A percentile compares a stretch with the other conserved stretches of the same genome.
These are phyloP conservation scores for Acanthacorydalis orientalis DNA, from an alignment of 2,888 invertebrate species.

Conservation along the genomic window DNA sequence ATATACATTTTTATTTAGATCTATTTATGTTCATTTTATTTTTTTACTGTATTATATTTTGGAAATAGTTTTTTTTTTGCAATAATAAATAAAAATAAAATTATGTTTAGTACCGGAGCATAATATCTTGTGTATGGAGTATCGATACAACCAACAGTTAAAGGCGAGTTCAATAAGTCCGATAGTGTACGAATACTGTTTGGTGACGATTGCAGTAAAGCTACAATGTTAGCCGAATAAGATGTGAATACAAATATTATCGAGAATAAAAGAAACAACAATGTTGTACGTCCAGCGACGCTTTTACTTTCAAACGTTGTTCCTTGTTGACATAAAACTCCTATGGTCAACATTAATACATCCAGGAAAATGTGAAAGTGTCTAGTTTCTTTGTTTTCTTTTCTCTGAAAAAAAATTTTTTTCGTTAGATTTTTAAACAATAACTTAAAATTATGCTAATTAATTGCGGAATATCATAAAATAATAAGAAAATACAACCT, in stretches of 20 bases:
- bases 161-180: constrained; percentile 38
- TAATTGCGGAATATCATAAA: no score
- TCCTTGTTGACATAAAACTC: constrained; percentile 29
- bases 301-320: constrained; percentile 26
- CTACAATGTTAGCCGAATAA: constrained; percentile 49
- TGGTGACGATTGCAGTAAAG: constrained; percentile 45
- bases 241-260: constrained; percentile 46
- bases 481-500: no score
- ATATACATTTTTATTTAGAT: no score
- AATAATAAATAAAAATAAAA: no score
- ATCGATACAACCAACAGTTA: constrained; percentile 41
- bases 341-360: constrained; percentile 26
- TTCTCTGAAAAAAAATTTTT: no score
- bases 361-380: constrained; percentile 23
- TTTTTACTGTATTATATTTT: no score
- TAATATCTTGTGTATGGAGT: constrained; percentile 42
- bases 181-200: constrained; percentile 35
- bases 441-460: no score
- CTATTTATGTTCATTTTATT: no score
- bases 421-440: no score
- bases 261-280: constrained; percentile 35
- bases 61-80: no score
- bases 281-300: constrained; percentile 28
- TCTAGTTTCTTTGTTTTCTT: neutral
- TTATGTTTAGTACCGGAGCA: constrained; percentile 29